These are phyloP conservation scores for Pogona vitticeps DNA, from an alignment of 2,113 vertebrate species.

Conservation along the genomic window DNA sequence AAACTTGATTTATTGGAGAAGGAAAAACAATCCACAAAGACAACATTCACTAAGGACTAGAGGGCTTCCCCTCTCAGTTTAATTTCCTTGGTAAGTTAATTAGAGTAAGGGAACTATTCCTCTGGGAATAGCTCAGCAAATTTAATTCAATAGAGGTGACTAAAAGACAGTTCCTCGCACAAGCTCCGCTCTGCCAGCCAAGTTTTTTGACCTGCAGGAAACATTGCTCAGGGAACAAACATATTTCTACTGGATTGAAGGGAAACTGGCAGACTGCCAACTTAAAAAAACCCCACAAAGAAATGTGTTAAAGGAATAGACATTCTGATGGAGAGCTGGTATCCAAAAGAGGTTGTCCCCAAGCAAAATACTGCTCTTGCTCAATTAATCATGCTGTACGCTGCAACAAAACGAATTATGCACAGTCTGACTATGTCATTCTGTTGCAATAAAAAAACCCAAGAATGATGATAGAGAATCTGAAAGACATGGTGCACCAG, in stretches of 20 bases:
- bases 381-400: background rate
- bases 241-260: background rate
- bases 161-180: constrained; percentile 6
- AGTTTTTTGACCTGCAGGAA: background rate
- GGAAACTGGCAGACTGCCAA: background rate
- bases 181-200: background rate
- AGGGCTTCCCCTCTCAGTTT: constrained; percentile 28
- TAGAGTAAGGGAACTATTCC: background rate
- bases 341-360: background rate
- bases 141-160: background rate
- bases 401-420: background rate
- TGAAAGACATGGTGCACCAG: background rate
- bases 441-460: background rate
- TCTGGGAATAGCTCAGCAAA: background rate
- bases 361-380: background rate
- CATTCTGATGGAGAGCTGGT: background rate
- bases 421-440: background rate
- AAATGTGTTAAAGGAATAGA: background rate
- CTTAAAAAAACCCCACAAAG: background rate
- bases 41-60: background rate
- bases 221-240: background rate
- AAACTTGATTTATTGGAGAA: constrained; percentile 16
- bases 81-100: constrained; percentile 6
- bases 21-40: constrained; percentile 13
- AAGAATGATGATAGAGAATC: background rate